Evolutionary conservation across 2,113 vertebrate species (phyloP), one percentile per base, ranked within the genome.

Genomic region (Uria aalge): DNA sequence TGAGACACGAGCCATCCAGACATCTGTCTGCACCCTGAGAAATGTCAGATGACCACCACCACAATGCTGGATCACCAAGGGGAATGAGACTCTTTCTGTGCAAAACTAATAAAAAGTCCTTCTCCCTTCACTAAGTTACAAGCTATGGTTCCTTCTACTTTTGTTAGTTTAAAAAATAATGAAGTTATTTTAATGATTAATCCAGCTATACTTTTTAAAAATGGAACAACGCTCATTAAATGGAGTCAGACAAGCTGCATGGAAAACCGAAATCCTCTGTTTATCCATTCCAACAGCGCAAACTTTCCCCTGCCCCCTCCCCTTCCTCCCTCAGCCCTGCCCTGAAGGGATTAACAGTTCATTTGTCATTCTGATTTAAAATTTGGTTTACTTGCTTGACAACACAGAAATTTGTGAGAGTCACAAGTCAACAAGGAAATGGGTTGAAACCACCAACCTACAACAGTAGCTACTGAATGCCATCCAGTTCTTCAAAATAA

Each of bases 321-420:
- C 23, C 26, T 78, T 66, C 45, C n/a, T 93, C 62, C 45, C n/a
- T 83, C 43, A 53, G 75, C 60, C 72, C 64, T 81, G 82, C 30
- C 85, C 67, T 86, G 40, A 64, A 95, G 76, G 83, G 93, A 96
- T 91, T 94, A 95, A 85, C 66, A 96, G 88, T 38, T 69, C 88
- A 92, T 95, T 89, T 87, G 72, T 96, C 56, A 93, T 81, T 88
- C 40, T 23, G 11, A 92, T 94, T 92, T 88, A 85, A 86, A 93
- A 88, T 74, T 66, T 82, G 30, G 30, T 75, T 93, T 94, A 82
- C 48, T 90, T 90, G 81, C 85, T 85, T 82, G 82, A 88, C 68
- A 92, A 94, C 9, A 1, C 21, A 94, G 76, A 86, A 90, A 87
- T 93, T 5, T 78, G 26, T 52, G 30, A 83, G 53, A 74, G 82